Evolutionary conservation across 2,888 invertebrate genomes (phyloP).

Genomic region (Euzophera pinguis): DNA sequence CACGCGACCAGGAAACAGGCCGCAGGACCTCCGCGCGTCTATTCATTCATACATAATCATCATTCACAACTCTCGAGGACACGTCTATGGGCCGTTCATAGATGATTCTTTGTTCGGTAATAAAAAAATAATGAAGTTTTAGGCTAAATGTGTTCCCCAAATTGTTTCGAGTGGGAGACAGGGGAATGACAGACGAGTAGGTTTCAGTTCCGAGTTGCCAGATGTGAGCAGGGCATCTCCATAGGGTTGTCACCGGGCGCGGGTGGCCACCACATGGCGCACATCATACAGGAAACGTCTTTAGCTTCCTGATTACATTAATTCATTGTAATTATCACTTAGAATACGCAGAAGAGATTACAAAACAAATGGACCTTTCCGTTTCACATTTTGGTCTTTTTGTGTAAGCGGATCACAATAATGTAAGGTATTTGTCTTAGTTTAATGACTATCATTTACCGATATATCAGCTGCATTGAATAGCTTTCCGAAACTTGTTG

Average conservation of each 20-base stretch:
- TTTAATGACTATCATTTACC: too few relatives aligned
- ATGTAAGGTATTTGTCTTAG: too few relatives aligned
- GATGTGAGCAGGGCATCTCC: slow-evolving; percentile 38
- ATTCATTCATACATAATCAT: slow-evolving; percentile 52
- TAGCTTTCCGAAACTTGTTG: too few relatives aligned
- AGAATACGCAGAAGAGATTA: background rate
- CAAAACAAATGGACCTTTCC: background rate
- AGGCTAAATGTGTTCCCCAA: slow-evolving; percentile 48
- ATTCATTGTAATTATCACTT: slow-evolving; percentile 28
- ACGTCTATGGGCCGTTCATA: slow-evolving; percentile 51
- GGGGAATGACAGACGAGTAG: slow-evolving; percentile 39
- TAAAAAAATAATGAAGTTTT: slow-evolving; percentile 47
- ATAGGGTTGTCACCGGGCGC: slow-evolving; percentile 27
- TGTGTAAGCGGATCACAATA: too few relatives aligned
- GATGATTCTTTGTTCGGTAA: slow-evolving; percentile 41
- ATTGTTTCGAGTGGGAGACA: slow-evolving; percentile 33
- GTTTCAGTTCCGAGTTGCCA: slow-evolving; percentile 40
- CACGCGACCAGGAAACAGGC: slow-evolving; percentile 20
- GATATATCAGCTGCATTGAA: too few relatives aligned
- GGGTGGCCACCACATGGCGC: slow-evolving; percentile 40
- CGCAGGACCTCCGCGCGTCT: slow-evolving; percentile 30
- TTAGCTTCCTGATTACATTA: slow-evolving; percentile 49
- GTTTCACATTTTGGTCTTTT: too few relatives aligned
- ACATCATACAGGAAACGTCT: slow-evolving; percentile 47
- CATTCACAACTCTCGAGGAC: slow-evolving; percentile 54